phyloP scores from a whole-genome alignment of 2,797 vertebrate species.

The Halcyon chelicuti region DNA sequence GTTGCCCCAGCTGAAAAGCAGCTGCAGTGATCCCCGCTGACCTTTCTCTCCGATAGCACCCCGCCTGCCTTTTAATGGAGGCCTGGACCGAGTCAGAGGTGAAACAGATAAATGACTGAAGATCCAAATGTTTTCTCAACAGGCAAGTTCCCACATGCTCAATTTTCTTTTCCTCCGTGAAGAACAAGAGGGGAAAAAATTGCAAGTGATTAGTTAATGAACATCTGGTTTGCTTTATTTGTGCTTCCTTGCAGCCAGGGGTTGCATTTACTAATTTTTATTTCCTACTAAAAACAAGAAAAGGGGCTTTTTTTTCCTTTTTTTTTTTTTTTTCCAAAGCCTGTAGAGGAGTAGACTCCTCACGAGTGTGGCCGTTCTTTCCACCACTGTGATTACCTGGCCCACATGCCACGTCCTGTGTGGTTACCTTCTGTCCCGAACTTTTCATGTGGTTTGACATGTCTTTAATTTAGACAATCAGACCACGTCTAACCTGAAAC shows the following conservation, averaged over 20 bases:
- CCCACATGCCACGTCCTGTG: constrained; percentile 72
- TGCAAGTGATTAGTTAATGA: constrained; percentile 60
- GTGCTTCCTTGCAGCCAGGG: constrained; percentile 43
- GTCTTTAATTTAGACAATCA: constrained; percentile 75
- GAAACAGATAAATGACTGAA: constrained; percentile 69
- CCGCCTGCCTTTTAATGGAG: constrained; percentile 37
- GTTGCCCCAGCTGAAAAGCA: constrained; percentile 56
- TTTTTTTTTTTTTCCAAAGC: background rate
- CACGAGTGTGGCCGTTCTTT: constrained; percentile 33
- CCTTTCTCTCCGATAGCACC: constrained; percentile 65
- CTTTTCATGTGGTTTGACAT: constrained; percentile 76
- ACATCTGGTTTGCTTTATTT: constrained; percentile 64
- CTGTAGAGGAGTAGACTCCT: background rate
- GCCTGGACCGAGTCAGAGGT: constrained; percentile 61
- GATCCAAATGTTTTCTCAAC: constrained; percentile 67
- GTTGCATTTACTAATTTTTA: constrained; percentile 63
- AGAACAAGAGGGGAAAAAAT: constrained; percentile 46
- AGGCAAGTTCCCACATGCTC: constrained; percentile 60
- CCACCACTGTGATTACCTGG: constrained; percentile 62
- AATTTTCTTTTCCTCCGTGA: constrained; percentile 50
- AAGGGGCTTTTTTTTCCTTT: background rate
- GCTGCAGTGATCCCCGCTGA: constrained; percentile 64
- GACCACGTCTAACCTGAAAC: constrained; percentile 67
- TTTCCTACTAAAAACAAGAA: constrained; percentile 53
- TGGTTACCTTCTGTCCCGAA: constrained; percentile 66